Conservation (phyloP, 2,888 invertebrate genomes). For the Selenia dentaria region DNA sequence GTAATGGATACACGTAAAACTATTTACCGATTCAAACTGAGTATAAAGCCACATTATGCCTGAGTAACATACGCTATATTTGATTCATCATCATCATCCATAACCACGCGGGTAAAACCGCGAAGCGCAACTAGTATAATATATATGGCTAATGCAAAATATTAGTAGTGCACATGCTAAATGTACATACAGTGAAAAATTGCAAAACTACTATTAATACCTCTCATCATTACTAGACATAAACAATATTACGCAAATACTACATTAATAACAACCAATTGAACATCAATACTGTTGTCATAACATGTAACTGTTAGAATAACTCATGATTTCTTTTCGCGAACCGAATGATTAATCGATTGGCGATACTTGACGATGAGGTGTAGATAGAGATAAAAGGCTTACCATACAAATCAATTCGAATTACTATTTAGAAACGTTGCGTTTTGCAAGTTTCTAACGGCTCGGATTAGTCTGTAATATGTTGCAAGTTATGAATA, state of each 20-base stretch:
- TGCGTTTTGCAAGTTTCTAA: constrained; percentile 58
- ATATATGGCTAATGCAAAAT: too few species aligned
- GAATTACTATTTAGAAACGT: constrained; percentile 57
- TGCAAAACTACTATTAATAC: too few species aligned
- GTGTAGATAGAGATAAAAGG: constrained; percentile 7
- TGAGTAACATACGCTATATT: too few species aligned
- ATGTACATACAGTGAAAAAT: too few species aligned
- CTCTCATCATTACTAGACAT: not conserved
- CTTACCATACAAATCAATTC: constrained; percentile 46
- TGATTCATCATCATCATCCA: too few species aligned
- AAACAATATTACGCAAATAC: constrained; percentile 1
- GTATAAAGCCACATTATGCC: too few species aligned
- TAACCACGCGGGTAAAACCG: too few species aligned
- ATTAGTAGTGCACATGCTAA: too few species aligned
- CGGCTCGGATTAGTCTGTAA: constrained; percentile 50
- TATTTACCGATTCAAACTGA: too few species aligned
- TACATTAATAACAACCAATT: not conserved
- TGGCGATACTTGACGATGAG: constrained; percentile 10
- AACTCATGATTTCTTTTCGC: constrained; percentile 3
- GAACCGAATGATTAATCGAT: constrained; percentile 12
- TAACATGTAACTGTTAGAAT: too few species aligned
- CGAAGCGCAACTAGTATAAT: too few species aligned
- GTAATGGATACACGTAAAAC: too few species aligned
- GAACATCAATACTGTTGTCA: constrained; percentile 2
- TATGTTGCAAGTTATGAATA: constrained; percentile 74